Percentiles rank a stretch among this genome's conserved stretches.
phyloP scores from a whole-genome alignment of 2,888 invertebrate species.

The Philopedon plagiatum region DNA sequence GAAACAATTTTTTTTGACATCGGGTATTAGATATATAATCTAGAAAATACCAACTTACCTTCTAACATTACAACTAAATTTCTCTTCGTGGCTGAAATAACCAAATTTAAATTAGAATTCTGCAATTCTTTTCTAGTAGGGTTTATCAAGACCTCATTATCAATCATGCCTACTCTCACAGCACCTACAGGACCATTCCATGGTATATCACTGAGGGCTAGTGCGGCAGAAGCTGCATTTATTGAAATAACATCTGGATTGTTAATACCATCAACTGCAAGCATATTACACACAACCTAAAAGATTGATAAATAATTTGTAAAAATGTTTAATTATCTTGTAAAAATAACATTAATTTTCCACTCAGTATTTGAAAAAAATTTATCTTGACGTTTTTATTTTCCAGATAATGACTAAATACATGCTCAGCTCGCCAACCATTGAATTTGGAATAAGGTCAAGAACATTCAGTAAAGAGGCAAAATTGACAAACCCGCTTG shows the following conservation, averaged over 20 bases:
- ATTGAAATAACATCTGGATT: constrained; percentile 93
- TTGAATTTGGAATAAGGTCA: no score
- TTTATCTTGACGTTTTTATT: no score
- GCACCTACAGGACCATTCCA: constrained; percentile 98
- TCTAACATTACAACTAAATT: constrained; percentile 94
- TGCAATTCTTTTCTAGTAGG: constrained; percentile 89
- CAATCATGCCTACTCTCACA: constrained; percentile 87
- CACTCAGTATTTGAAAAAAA: no score
- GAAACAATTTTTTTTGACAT: no score
- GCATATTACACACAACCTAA: constrained; percentile 91
- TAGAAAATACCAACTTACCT: constrained; percentile 74
- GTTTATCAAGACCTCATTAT: constrained; percentile 84
- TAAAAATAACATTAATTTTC: no score
- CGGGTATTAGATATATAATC: no score
- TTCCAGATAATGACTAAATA: no score
- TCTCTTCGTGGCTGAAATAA: constrained; percentile 84
- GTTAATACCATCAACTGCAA: constrained; percentile 90
- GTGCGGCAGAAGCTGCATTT: constrained; percentile 94
- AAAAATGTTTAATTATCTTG: no score
- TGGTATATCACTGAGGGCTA: constrained; percentile 93
- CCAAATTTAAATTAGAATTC: constrained; percentile 84
- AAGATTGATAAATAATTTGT: neutral
- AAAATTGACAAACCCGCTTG: no score
- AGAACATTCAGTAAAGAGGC: no score
- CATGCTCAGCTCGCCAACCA: no score